Conservation (phyloP, 2,888 invertebrate species). For the Blastobasis lacticolella region DNA sequence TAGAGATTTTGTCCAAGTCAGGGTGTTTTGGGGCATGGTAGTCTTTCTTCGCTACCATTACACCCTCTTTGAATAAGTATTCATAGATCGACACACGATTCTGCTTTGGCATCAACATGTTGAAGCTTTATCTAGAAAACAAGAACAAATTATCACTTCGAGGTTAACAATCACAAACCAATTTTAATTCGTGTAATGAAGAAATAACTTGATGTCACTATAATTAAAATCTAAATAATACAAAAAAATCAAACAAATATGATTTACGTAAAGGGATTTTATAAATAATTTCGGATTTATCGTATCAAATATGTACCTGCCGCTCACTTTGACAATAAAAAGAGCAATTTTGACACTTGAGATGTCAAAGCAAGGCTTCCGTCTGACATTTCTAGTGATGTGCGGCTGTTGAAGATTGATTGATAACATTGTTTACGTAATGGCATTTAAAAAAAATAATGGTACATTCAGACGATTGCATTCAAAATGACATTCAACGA, state of each 20-base stretch:
- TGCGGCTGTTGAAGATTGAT: too few species aligned
- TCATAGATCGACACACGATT: slow-evolving; percentile 97
- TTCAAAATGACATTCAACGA: too few species aligned
- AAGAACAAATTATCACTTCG: slow-evolving; percentile 22
- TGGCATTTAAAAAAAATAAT: too few species aligned
- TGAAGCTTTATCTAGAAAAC: slow-evolving; percentile 69
- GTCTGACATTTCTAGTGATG: slow-evolving; percentile 5
- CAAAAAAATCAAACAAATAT: not conserved
- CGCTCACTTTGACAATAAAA: slow-evolving; percentile 40
- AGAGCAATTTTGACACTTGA: slow-evolving; percentile 17
- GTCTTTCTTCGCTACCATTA: slow-evolving; percentile 99
- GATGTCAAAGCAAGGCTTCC: not conserved
- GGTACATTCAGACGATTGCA: too few species aligned
- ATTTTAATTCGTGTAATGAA: not conserved
- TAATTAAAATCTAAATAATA: not conserved
- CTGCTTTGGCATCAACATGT: slow-evolving; percentile 99
- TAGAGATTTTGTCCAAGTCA: slow-evolving; percentile 94
- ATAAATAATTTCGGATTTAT: slow-evolving; percentile 23
- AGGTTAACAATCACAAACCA: slow-evolving; percentile 27
- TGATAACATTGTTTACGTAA: too few species aligned
- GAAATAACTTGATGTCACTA: slow-evolving; percentile 4
- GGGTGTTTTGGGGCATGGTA: slow-evolving; percentile 98
- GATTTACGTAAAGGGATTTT: slow-evolving; percentile 11
- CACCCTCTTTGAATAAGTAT: slow-evolving; percentile 98
- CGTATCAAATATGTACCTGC: slow-evolving; percentile 29